A percentile compares a stretch with the other conserved stretches of the same genome.
Conservation (phyloP, 2,888 invertebrate species). For the Zele albiditarsus region DNA sequence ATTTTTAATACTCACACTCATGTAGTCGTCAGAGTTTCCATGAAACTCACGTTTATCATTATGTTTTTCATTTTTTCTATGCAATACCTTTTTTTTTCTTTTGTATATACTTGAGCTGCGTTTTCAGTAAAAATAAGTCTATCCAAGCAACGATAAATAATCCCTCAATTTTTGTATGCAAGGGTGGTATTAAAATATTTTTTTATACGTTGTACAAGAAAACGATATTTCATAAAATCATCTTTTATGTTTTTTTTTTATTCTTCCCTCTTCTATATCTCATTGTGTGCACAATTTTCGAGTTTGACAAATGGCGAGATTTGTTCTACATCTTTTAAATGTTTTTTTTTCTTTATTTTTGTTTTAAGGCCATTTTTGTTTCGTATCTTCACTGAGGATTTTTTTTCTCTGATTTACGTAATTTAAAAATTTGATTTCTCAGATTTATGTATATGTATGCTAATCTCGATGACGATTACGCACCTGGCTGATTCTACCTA, state of each 20-base stretch:
- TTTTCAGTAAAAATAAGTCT: conserved; percentile 59
- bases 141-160: conserved; percentile 59
- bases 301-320: conserved; percentile 15
- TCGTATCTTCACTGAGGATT: conserved; percentile 14
- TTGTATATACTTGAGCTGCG: conserved; percentile 62
- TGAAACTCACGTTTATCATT: conserved; percentile 6
- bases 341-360: not conserved
- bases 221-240: conserved; percentile 50
- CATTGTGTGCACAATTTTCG: conserved; percentile 28
- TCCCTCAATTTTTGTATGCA: conserved; percentile 65
- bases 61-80: conserved; percentile 45
- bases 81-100: conserved; percentile 10
- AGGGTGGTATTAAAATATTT: conserved; percentile 71
- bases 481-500: conserved; percentile 49
- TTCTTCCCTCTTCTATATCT: conserved; percentile 44
- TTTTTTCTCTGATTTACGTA: not conserved
- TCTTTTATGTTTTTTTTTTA: conserved; percentile 52
- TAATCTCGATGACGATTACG: conserved; percentile 63
- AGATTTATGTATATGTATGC: conserved; percentile 55
- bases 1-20: conserved; percentile 67
- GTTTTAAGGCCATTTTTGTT: conserved; percentile 36
- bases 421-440: conserved; percentile 14
- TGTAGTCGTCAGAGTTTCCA: conserved; percentile 53
- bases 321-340: conserved; percentile 18
- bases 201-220: conserved; percentile 61